Evolutionary conservation across 2,888 invertebrate genomes (phyloP).

Genomic region (Cheilosia soror): DNA sequence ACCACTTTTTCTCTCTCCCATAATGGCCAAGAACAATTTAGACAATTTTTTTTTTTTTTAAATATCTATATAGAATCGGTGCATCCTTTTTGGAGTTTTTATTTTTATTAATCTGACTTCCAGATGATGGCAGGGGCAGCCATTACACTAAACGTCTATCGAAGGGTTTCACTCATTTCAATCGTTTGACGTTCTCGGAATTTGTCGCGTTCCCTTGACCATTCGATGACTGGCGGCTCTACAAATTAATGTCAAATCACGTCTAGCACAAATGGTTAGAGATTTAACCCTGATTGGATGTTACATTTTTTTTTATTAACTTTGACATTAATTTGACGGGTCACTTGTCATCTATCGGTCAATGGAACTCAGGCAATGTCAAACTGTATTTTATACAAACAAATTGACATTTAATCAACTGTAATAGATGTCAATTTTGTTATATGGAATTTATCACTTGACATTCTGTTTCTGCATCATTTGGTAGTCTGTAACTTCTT

Average conservation of each 20-base stretch:
- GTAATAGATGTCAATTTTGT: no score
- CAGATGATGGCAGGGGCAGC: not conserved
- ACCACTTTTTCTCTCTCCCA: constrained; percentile 66
- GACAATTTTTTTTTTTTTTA: constrained; percentile 21
- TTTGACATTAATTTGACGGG: no score
- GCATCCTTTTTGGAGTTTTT: constrained; percentile 4
- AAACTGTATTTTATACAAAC: no score
- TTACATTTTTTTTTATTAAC: no score
- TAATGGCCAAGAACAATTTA: constrained; percentile 62
- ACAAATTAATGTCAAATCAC: no score
- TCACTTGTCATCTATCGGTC: no score
- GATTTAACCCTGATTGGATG: no score
- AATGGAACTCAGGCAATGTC: no score
- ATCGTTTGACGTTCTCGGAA: not conserved
- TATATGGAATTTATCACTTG: no score
- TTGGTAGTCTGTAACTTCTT: not conserved
- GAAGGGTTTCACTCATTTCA: constrained; percentile 30
- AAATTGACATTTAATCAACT: no score
- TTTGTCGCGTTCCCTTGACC: not conserved
- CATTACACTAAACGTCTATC: not conserved
- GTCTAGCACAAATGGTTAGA: no score
- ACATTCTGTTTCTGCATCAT: not conserved
- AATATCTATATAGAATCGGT: not conserved
- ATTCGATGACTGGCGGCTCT: not conserved
- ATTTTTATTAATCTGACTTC: not conserved